Conservation (phyloP, 2,888 invertebrate genomes). For the Halictus ligatus region DNA sequence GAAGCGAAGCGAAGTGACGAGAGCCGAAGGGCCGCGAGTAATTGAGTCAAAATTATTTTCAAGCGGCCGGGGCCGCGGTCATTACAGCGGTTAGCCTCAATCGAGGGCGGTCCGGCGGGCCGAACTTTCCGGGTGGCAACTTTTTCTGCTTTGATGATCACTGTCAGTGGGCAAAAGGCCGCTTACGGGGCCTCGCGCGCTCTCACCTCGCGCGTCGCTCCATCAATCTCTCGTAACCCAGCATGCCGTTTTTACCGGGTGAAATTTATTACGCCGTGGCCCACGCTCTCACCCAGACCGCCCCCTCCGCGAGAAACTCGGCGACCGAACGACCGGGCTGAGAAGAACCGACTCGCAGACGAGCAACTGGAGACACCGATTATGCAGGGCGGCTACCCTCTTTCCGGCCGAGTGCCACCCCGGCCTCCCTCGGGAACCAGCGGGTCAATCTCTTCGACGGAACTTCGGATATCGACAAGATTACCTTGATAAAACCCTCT, state of each 20-base stretch:
- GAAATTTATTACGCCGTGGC: conserved; percentile 78
- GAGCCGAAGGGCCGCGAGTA: conserved; percentile 45
- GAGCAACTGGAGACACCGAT: background rate
- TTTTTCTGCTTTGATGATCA: conserved; percentile 78
- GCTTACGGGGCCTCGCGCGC: conserved; percentile 73
- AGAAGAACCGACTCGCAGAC: background rate
- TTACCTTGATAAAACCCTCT: background rate
- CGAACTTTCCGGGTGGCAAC: conserved; percentile 75
- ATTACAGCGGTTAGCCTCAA: conserved; percentile 66
- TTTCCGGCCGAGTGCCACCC: background rate
- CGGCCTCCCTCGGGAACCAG: background rate
- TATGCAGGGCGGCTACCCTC: conserved; percentile 3
- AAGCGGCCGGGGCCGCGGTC: conserved; percentile 50
- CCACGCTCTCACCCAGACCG: conserved; percentile 50
- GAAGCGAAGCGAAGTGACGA: conserved; percentile 7
- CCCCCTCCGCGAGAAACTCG: conserved; percentile 44
- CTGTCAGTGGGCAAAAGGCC: conserved; percentile 77
- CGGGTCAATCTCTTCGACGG: conserved; percentile 14
- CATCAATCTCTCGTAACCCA: conserved; percentile 80
- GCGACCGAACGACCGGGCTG: background rate
- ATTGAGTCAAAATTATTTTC: conserved; percentile 72
- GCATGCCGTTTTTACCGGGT: conserved; percentile 75
- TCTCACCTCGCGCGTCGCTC: conserved; percentile 79
- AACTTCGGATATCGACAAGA: conserved; percentile 12
- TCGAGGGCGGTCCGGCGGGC: conserved; percentile 65